Evolutionary conservation across 64 coral and sea anemone genomes (phyloP), one percentile per base, ranked within the genome.

Genomic region (Acropora tenuis): DNA sequence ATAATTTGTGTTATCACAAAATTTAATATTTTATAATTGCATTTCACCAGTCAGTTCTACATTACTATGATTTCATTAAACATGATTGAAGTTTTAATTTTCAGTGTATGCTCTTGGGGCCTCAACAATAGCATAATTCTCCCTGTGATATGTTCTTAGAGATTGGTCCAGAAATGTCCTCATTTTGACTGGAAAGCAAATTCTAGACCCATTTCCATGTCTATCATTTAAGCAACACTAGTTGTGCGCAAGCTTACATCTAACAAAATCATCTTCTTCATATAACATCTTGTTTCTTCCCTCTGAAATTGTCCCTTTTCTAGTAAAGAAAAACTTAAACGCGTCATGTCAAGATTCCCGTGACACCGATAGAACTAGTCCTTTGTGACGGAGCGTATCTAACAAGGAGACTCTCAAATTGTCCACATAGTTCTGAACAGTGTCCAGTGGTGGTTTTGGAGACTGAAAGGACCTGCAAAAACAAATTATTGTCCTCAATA

Each of bases 271-370:
- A 50, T 74, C 0, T 30, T 53, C 79, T 58, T 90, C 78, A 80
- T 79, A 90, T 78, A 80, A 43, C 11, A 69, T 15, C 88, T 59
- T 80, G 63, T 90, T 80, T n/a, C 50, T 65, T 48, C 71, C 49
- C 43, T 17, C 58, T 52, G 67, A 48, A 30, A 68, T n/a, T 80
- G 18, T 80, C 58, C 76, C 77, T 43, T 65, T 90, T 69, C 77
- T 45, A 65, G 11, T 5, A 80, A 91, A 91, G 17, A 91, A 67
- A 83, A 75, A 71, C 74, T 91, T 91, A 71, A 84, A 92, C 12
- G 78, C 81, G 66, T 85, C 80, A 77, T 92, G 90, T 47, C 74
- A 41, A 57, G 69, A 86, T 55, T 92, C 80, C 74, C 85, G 13
- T 76, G 90, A 48, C 15, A 86, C 60, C 30, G 30, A 76, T 50